Base-by-base conservation (phyloP, 2,888 invertebrate species). In the Metalampra italica region DNA sequence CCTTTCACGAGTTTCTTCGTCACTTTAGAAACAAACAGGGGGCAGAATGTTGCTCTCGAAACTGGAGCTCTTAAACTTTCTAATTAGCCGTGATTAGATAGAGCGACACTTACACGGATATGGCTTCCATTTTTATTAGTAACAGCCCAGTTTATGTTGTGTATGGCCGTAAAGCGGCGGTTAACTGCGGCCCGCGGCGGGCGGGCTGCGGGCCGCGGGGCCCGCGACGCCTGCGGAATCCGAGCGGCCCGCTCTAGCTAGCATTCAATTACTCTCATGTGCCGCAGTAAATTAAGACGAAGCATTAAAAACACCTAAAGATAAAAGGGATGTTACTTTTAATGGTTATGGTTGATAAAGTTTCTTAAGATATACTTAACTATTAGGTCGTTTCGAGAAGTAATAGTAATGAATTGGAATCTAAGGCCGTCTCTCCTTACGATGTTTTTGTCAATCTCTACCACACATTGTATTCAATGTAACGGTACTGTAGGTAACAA, bases 121-220 rank as follows among this genome's bases (percentile, higher is more conserved):
- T 29, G 11, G 11, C 41, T 41, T n/a, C 8, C 32, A 32, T 32
- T 54, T 49, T 52, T 57, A 61, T 60, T 60, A 60, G 59, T 59
- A 59, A 58, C 51, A 55, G 53, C 49, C 42, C 53, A 53, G 55
- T 71, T 70, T 66, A 71, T 61, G 59, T 54, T 54, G 51, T 49
- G 60, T 52, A 62, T 67, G 66, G 66, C 61, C 64, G 54, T 66
- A 62, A 68, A 60, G 55, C 50, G 53, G 51, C 44, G 52, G 50
- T 55, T 57, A 54, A 60, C 53, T 50, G 44, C 54, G 46, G 49
- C 49, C 54, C 47, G n/a, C 11, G n/a, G n/a, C n/a, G 36, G n/a
- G n/a, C n/a, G 36, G 5, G n/a, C 36, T n/a, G 36, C 11, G 36
- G n/a, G n/a, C 36, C 36, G 36, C n/a, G n/a, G n/a, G n/a, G n/a